phyloP scores from a whole-genome alignment of 92 coral and sea anemone species.

The Bergia sp. region DNA sequence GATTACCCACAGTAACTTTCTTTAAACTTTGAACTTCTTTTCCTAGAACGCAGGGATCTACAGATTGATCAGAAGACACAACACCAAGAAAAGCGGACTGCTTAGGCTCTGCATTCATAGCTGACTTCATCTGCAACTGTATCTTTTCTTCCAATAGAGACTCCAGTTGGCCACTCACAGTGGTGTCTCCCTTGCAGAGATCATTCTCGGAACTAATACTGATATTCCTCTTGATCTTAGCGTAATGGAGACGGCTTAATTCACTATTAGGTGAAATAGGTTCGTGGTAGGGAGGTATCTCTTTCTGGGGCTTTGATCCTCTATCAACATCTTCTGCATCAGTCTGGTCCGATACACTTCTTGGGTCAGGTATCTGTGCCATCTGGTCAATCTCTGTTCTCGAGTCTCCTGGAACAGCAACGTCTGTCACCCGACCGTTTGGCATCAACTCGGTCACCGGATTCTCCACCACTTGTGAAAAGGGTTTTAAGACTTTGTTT shows the following conservation, averaged over 20 bases:
- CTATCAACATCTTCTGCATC: not conserved
- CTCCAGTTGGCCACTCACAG: not conserved
- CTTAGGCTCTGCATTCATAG: not conserved
- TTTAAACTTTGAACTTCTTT: not conserved
- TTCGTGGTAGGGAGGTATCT: slow-evolving; percentile 20
- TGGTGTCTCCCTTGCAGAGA: not conserved
- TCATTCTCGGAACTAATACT: slow-evolving; percentile 14
- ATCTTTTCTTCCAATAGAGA: slow-evolving; percentile 34
- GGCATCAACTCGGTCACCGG: not conserved
- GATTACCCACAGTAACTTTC: not conserved
- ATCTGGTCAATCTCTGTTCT: not conserved
- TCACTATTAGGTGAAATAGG: slow-evolving; percentile 19
- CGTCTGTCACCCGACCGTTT: not conserved
- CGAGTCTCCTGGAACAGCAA: not conserved
- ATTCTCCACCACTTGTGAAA: slow-evolving; percentile 19
- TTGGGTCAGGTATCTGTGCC: not conserved
- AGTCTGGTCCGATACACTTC: not conserved
- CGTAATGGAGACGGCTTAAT: slow-evolving; percentile 28
- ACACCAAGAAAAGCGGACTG: not conserved
- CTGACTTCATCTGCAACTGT: not conserved
- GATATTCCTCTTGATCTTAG: slow-evolving; percentile 35
- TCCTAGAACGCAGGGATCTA: not conserved
- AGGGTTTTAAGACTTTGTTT: not conserved
- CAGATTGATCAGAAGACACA: not conserved
- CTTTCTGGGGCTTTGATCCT: not conserved